Evolutionary conservation across 2,113 vertebrate genomes (phyloP).

Genomic region (Channa maculata): DNA sequence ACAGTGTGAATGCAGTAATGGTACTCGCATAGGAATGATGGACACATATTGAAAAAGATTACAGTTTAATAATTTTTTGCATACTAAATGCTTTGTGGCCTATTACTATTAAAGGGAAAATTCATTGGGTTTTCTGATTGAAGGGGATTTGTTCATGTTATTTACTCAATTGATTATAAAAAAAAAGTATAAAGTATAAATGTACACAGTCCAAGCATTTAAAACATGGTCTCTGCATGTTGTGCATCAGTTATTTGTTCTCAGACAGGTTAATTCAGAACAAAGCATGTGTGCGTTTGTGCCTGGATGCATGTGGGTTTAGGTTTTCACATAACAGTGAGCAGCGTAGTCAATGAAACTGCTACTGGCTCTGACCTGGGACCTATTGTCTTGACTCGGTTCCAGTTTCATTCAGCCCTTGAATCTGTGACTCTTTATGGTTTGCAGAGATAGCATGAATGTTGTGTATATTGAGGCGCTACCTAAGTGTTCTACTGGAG

Average conservation of each 20-base stretch:
- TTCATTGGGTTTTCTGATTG: too few relatives aligned
- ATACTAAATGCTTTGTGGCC: background rate
- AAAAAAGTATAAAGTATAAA: too few relatives aligned
- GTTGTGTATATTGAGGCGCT: conserved; percentile 23
- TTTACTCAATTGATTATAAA: too few relatives aligned
- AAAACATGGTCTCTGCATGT: background rate
- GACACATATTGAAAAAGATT: background rate
- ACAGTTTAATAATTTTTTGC: background rate
- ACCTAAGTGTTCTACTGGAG: conserved; percentile 49
- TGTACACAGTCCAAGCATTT: too few relatives aligned
- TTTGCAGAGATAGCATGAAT: conserved; percentile 54
- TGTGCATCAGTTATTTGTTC: conserved; percentile 3
- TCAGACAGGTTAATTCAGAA: too few relatives aligned
- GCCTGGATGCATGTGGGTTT: conserved; percentile 1
- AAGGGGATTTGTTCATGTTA: too few relatives aligned
- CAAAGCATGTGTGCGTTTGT: background rate
- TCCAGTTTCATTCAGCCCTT: conserved; percentile 63
- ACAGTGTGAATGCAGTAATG: background rate
- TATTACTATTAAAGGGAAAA: background rate
- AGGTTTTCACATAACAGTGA: conserved; percentile 34
- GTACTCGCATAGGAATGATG: background rate
- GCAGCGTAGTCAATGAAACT: conserved; percentile 62
- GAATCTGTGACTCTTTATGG: conserved; percentile 55
- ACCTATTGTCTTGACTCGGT: conserved; percentile 52
- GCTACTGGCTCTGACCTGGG: conserved; percentile 60